Evolutionary conservation across 1,140 invertebrate genomes (phyloP).

Genomic region (Metaphire vulgaris): DNA sequence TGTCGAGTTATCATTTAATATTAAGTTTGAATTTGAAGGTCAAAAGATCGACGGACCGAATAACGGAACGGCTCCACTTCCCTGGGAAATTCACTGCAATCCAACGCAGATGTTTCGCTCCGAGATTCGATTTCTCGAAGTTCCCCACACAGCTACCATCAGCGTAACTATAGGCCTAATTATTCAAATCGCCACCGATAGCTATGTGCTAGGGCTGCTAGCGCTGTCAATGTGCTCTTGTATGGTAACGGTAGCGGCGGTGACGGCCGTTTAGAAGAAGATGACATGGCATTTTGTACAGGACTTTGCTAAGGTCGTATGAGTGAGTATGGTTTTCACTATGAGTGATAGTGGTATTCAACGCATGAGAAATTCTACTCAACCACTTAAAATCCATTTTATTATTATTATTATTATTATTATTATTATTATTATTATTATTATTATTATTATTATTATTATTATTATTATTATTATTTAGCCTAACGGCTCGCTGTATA

Average conservation of each 20-base stretch:
- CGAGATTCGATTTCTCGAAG: constrained; percentile 52
- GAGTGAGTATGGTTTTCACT: constrained; percentile 1
- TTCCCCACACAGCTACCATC: constrained; percentile 59
- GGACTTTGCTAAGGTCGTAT: too few relatives aligned
- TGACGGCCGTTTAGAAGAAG: too few relatives aligned
- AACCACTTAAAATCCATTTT: too few relatives aligned
- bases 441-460: constrained; percentile 5
- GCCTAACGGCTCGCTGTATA: neutral
- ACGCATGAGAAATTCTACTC: too few relatives aligned
- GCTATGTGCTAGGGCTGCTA: too few relatives aligned
- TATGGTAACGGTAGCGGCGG: too few relatives aligned
- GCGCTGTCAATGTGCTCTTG: too few relatives aligned
- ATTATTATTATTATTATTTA: neutral
- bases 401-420: constrained; percentile 2
- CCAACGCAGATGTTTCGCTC: constrained; percentile 53
- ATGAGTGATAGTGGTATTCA: constrained; percentile 1
- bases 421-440: constrained; percentile 7
- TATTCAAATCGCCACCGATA: too few relatives aligned
- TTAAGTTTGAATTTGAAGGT: too few relatives aligned
- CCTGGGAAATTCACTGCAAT: constrained; percentile 56
- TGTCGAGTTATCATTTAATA: too few relatives aligned
- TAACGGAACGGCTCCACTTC: constrained; percentile 54
- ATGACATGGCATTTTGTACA: too few relatives aligned
- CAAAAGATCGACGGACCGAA: constrained; percentile 54
- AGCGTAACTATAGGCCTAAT: constrained; percentile 52